Percentiles rank a stretch among this genome's conserved stretches.
Evolutionary conservation across 1,140 invertebrate species (phyloP).

Genomic region (Pogonomyrmex californicus): DNA sequence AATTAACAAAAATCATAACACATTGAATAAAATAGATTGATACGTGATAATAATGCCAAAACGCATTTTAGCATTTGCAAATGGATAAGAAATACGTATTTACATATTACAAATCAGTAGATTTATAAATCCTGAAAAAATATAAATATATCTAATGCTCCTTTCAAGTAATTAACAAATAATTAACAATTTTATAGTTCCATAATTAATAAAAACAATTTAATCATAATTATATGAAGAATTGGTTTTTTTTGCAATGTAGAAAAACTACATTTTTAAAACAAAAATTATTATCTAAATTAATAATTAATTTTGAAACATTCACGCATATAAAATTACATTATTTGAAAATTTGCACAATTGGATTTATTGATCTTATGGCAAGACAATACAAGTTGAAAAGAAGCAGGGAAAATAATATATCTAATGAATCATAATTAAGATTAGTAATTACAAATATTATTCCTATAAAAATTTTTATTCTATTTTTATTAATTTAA

Average conservation of each 20-base stretch:
- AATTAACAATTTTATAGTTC: conserved; percentile 1
- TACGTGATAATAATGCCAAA: background rate
- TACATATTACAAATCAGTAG: conserved; percentile 13
- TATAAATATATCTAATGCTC: background rate
- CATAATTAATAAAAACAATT: background rate
- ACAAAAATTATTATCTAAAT: background rate
- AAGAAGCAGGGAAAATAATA: background rate
- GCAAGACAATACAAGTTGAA: background rate
- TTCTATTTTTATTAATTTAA: background rate
- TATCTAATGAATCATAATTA: background rate
- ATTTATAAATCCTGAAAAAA: conserved; percentile 1
- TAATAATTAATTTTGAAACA: background rate
- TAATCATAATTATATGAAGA: background rate
- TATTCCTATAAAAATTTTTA: background rate
- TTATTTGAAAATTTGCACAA: background rate
- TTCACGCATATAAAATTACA: background rate
- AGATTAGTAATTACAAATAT: background rate
- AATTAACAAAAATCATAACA: background rate
- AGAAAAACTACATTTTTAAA: background rate
- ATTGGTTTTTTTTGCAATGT: background rate
- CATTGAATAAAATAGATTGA: background rate
- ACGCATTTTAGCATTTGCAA: background rate
- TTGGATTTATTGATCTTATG: background rate
- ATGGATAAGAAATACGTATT: background rate
- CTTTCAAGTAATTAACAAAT: background rate